These are phyloP conservation scores for Scaptomyza tumidula DNA, from an alignment of 2,888 invertebrate genomes.

Conservation along the genomic window DNA sequence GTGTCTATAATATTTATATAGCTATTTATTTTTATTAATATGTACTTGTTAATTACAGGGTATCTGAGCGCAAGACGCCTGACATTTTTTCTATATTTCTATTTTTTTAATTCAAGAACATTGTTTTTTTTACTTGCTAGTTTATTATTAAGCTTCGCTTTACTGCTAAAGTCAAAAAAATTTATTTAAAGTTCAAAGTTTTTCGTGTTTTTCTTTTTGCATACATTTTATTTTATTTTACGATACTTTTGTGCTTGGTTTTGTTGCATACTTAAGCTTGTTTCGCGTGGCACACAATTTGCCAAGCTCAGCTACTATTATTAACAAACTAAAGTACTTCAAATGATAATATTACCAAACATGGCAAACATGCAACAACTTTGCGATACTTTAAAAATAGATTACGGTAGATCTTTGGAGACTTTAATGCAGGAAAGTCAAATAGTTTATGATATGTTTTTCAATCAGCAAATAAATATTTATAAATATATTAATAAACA, in stretches of 20 bases:
- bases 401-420: background rate
- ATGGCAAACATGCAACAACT: conserved; percentile 26
- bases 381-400: conserved; percentile 3
- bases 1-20: background rate
- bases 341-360: conserved; percentile 42
- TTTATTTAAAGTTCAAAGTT: conserved; percentile 70
- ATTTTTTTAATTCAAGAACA: conserved; percentile 64
- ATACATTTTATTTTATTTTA: conserved; percentile 68
- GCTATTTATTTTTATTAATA: background rate
- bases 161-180: conserved; percentile 65
- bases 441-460: background rate
- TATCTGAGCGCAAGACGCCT: background rate
- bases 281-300: conserved; percentile 35
- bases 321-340: conserved; percentile 17
- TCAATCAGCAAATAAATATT: background rate
- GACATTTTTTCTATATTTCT: background rate
- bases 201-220: conserved; percentile 8
- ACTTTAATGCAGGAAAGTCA: too few species aligned
- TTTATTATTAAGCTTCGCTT: conserved; percentile 14
- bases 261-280: conserved; percentile 33
- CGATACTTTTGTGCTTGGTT: conserved; percentile 56
- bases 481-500: background rate
- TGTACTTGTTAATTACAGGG: background rate
- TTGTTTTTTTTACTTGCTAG: conserved; percentile 37
- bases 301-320: conserved; percentile 41